Evolutionary conservation across 1,140 invertebrate genomes (phyloP), one percentile per base, ranked within the genome.

Genomic region (Pseudomyrmex cubaensis): DNA sequence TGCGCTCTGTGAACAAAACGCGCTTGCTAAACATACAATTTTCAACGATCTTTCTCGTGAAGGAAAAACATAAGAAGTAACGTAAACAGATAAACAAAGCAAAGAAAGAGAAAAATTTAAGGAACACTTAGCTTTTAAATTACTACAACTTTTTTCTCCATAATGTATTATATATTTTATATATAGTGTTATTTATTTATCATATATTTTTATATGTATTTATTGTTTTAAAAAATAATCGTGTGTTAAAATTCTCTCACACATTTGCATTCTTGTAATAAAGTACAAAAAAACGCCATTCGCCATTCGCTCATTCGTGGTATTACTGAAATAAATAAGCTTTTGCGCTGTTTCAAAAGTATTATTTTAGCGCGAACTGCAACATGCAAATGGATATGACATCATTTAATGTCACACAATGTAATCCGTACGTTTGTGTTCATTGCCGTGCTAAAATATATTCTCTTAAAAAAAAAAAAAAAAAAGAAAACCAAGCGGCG

Each of bases 401-500:
- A 2, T 35, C 7, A 56, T 67, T 54, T 44, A 67, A 0, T 20
- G 52, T 15, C 8, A 52, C 44, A n/a, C 22, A 54, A 76, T 52
- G 63, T 17, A 20, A 4, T 4, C 48, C 35, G 2, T 52, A 13
- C 3, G 13, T 52, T 22, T 76, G 52, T 77, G 10, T 66, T 63
- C 48, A 77, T 54, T 20, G 74, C 22, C 25, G 9, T 67, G 46
- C 0, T 54, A 44, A 52, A 66, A 76, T 76, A 54, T 44, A 12
- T n/a, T 13, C 25, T 35, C n/a, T 52, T 67, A 15, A 67, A 77
- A 59, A 15, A 10, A 77, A 15, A 25, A 25, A 22, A 66, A 77
- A 57, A 15, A 10, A 77, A n/a, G 5, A 77, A 15, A 25, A 25
- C n/a, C n/a, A n/a, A n/a, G n/a, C n/a, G n/a, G n/a, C n/a, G n/a